These are phyloP conservation scores for Pelobates fuscus DNA, from an alignment of 2,113 vertebrate species.

Conservation along the genomic window DNA sequence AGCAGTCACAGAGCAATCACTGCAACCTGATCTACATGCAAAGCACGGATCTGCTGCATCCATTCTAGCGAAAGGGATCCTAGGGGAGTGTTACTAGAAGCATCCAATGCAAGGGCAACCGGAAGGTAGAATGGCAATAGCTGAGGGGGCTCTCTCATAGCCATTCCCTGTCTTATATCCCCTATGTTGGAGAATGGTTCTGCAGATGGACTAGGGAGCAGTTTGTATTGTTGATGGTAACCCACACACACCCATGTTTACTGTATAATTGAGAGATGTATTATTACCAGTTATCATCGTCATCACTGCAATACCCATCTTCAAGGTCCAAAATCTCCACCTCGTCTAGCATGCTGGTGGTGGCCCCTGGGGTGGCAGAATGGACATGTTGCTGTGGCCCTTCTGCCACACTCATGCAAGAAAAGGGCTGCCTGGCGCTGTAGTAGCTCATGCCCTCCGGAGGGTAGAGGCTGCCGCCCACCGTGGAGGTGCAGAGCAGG, in stretches of 20 bases:
- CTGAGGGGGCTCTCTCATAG: too few species aligned
- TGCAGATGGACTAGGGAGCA: too few species aligned
- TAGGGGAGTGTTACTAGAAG: neutral
- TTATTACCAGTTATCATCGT: constrained; percentile 88
- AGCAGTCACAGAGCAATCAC: too few species aligned
- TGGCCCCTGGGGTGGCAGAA: constrained; percentile 46
- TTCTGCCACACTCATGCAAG: constrained; percentile 50
- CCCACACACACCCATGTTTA: too few species aligned
- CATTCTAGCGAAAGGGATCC: neutral
- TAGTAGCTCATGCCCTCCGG: constrained; percentile 81
- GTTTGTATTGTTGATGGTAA: too few species aligned
- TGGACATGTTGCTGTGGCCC: constrained; percentile 24
- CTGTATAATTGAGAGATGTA: too few species aligned
- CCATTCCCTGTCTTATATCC: too few species aligned
- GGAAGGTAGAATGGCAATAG: too few species aligned
- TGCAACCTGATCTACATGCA: constrained; percentile 37
- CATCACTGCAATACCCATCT: constrained; percentile 64
- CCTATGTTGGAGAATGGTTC: too few species aligned
- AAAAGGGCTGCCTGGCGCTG: constrained; percentile 58
- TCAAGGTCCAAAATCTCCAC: constrained; percentile 85
- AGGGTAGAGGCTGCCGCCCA: constrained; percentile 51
- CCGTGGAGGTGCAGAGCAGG: constrained; percentile 62
- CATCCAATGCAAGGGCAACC: too few species aligned
- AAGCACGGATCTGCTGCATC: constrained; percentile 8
- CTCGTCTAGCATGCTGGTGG: constrained; percentile 79